These are phyloP conservation scores for Mylabris phalerata DNA, from an alignment of 1,140 invertebrate genomes.

Conservation along the genomic window DNA sequence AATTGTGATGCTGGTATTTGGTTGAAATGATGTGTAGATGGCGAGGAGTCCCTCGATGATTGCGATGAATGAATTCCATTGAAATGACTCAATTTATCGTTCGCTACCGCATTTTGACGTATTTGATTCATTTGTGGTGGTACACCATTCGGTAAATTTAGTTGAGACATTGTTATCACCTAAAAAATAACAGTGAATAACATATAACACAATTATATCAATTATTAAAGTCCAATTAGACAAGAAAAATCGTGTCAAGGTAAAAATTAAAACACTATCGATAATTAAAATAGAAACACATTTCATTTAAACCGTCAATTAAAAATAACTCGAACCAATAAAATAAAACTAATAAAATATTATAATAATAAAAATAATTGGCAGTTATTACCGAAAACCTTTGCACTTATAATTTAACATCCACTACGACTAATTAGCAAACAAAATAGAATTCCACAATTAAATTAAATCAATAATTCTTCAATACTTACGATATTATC, in stretches of 20 bases:
- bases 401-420: constrained; percentile 5
- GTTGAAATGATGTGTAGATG: constrained; percentile 20
- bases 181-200: constrained; percentile 13
- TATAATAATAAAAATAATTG: constrained; percentile 1
- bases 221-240: constrained; percentile 7
- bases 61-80: constrained; percentile 36
- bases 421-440: neutral
- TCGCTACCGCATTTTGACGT: neutral
- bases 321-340: neutral
- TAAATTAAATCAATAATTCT: constrained; percentile 4
- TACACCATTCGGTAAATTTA: constrained; percentile 32
- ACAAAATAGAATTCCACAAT: constrained; percentile 4
- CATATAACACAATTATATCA: neutral
- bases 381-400: constrained; percentile 8
- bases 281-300: too few species aligned
- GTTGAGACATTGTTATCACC: constrained; percentile 18
- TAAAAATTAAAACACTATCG: neutral
- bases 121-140: constrained; percentile 19
- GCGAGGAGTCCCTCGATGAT: constrained; percentile 39
- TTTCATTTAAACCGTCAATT: neutral
- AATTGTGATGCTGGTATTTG: constrained; percentile 34
- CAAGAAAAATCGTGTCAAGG: constrained; percentile 6
- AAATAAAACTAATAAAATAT: neutral
- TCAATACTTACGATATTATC: constrained; percentile 17
- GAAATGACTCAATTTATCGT: constrained; percentile 19